Evolutionary conservation across 53 echinoderm and acorn worm species (phyloP).

Genomic region (Temnopleurus reevesii): DNA sequence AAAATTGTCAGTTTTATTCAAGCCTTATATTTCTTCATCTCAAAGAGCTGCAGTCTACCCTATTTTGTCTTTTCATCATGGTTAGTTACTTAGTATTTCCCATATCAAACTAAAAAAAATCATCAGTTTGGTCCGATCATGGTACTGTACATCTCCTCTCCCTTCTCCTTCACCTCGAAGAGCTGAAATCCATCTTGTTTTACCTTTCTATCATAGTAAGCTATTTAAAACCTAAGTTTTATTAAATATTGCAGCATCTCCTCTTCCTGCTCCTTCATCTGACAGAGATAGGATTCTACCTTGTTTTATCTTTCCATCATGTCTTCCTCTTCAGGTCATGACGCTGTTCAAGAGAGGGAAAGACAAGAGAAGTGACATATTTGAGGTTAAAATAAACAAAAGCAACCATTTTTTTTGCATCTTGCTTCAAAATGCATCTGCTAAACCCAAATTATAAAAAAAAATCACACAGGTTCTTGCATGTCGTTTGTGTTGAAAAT

Average conservation of each 20-base stretch:
- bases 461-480: not conserved
- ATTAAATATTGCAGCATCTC: no score
- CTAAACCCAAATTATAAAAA: not conserved
- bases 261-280: not conserved
- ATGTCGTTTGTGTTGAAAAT: not conserved
- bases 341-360: conserved; percentile 79
- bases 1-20: no score
- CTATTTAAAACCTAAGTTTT: no score
- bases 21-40: no score
- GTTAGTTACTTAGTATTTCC: no score
- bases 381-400: conserved; percentile 65
- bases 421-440: not conserved
- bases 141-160: not conserved
- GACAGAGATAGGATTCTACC: not conserved
- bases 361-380: conserved; percentile 70
- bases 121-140: not conserved
- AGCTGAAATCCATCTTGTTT: no score
- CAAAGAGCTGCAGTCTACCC: no score
- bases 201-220: no score
- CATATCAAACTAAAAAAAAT: no score
- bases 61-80: no score
- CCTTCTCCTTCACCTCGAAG: not conserved
- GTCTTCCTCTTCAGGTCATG: conserved; percentile 67
- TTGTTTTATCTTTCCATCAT: conserved; percentile 54
- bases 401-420: not conserved